Conservation (phyloP, 1,140 invertebrate species). For the Capitella teleta region DNA sequence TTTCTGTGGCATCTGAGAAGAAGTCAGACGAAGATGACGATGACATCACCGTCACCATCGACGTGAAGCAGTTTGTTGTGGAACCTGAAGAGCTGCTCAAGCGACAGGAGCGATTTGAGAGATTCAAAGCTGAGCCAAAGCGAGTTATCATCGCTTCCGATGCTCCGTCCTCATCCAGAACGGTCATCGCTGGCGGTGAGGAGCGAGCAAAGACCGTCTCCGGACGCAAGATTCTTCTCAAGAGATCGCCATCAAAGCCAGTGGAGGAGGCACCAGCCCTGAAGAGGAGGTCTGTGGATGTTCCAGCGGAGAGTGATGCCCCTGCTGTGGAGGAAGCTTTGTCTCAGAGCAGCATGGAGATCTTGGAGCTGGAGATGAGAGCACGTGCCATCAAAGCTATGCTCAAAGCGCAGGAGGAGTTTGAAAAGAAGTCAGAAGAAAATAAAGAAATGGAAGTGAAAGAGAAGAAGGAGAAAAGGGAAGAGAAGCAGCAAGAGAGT, state of each 20-base stretch:
- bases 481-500: too few species aligned
- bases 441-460: too few species aligned
- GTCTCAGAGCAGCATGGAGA: constrained; percentile 37
- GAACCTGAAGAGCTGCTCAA: too few species aligned
- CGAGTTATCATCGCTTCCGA: neutral
- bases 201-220: too few species aligned
- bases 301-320: neutral
- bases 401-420: constrained; percentile 22
- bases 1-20: neutral
- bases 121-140: neutral
- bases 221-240: too few species aligned
- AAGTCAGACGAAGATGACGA: neutral
- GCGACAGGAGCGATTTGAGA: neutral
- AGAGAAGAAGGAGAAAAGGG: too few species aligned
- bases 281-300: neutral
- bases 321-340: neutral
- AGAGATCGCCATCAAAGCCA: too few species aligned
- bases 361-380: constrained; percentile 45
- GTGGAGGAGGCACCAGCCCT: neutral
- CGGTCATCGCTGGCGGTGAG: too few species aligned
- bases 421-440: too few species aligned
- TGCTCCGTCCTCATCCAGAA: neutral
- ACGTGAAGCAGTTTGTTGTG: too few species aligned
- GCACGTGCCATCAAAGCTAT: constrained; percentile 45
- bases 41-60: neutral